Evolutionary conservation across 1,140 invertebrate species (phyloP).

Genomic region (Reticulitermes speratus): DNA sequence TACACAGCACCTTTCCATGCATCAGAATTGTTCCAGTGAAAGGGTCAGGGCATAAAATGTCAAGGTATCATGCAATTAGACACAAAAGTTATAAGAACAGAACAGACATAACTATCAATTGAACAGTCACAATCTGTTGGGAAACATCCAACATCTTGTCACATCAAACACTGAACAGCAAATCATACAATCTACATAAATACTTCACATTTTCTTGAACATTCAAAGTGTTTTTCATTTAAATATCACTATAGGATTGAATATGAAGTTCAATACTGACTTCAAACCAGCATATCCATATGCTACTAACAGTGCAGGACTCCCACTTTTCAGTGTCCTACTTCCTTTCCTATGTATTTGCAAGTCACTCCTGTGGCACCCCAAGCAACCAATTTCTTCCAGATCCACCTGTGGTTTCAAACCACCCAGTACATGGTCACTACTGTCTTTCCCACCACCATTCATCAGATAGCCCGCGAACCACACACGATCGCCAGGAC

Average conservation of each 20-base stretch:
- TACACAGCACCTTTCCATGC: too few relatives aligned
- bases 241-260: slow-evolving; percentile 73
- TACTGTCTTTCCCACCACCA: slow-evolving; percentile 36
- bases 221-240: slow-evolving; percentile 15
- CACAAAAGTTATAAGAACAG: not conserved
- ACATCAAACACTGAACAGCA: not conserved
- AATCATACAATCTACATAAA: not conserved
- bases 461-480: slow-evolving; percentile 63
- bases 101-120: not conserved
- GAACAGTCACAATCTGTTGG: not conserved
- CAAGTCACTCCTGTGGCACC: slow-evolving; percentile 59
- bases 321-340: not conserved
- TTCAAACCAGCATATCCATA: slow-evolving; percentile 64
- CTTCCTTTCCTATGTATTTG: slow-evolving; percentile 50
- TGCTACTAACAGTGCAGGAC: slow-evolving; percentile 45
- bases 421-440: slow-evolving; percentile 56
- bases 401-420: slow-evolving; percentile 57
- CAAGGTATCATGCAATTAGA: not conserved
- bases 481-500: slow-evolving; percentile 66
- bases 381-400: slow-evolving; percentile 64
- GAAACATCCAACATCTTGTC: not conserved
- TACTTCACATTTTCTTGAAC: not conserved
- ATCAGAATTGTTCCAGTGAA: too few relatives aligned
- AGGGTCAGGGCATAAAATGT: too few relatives aligned
- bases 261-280: slow-evolving; percentile 70